phyloP scores from a whole-genome alignment of 2,113 vertebrate genomes.

The Nyctibius bracteatus region DNA sequence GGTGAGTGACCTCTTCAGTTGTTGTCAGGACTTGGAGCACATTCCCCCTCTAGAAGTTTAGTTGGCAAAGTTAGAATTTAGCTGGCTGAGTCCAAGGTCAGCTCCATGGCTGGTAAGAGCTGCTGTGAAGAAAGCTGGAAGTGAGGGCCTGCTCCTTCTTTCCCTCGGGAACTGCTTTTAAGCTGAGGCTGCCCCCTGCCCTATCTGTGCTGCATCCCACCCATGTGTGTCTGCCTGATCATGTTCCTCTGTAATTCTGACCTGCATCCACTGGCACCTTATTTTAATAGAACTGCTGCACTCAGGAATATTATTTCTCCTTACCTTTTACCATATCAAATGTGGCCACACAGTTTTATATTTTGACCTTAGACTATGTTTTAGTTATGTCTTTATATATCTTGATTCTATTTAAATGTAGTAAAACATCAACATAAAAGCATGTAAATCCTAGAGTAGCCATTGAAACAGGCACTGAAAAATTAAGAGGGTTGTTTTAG shows the following conservation, averaged over 20 bases:
- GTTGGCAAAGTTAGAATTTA: neutral
- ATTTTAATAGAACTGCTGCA: neutral
- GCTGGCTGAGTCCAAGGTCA: neutral
- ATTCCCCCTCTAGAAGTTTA: neutral
- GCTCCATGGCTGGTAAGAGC: neutral
- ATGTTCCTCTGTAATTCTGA: neutral
- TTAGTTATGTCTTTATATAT: neutral
- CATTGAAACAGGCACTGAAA: neutral
- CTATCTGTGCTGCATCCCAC: neutral
- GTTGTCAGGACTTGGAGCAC: neutral
- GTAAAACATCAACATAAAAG: neutral
- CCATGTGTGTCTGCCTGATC: fast-evolving
- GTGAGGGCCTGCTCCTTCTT: neutral
- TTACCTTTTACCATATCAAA: neutral
- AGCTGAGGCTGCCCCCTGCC: neutral
- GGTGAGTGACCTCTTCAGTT: neutral
- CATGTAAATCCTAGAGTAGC: neutral
- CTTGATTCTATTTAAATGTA: neutral
- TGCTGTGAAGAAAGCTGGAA: neutral
- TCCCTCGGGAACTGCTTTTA: neutral
- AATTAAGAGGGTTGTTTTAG: neutral
- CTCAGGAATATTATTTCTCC: neutral
- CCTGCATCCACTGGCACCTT: neutral
- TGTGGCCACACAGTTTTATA: neutral
- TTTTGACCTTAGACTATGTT: neutral